Evolutionary conservation across 2,888 invertebrate genomes (phyloP), one percentile per base, ranked within the genome.

Genomic region (Drosophila rubida): DNA sequence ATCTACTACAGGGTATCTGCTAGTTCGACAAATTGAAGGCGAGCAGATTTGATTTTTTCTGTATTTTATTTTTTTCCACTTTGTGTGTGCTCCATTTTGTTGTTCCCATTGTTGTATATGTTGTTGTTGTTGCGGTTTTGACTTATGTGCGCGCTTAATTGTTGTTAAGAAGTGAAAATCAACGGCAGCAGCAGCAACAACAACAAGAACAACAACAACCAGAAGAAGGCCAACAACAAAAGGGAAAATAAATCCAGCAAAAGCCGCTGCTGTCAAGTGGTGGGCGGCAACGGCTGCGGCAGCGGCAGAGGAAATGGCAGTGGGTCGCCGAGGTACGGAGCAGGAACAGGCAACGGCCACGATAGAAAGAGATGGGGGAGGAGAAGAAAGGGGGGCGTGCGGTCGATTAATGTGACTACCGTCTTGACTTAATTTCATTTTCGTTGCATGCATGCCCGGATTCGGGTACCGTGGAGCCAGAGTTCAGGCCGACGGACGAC

Each of bases 161-260:
- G 84, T 88, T 88, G 84, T 88, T 88, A 84, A 86, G 88, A 88
- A 87, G 86, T 86, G 74, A 86, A 87, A 84, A 87, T 86, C 78
- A 84, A 72, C 85, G 69, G 69, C 78, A 78, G 67, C 58, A 62
- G 23, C 57, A 63, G 44, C 50, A 61, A 7, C 69, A 46, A 13
- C 53, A 51, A 8, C 45, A 61, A 11, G 30, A 57, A 25, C 32
- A 60, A 30, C 27, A 27, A 27, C 27, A 27, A 27, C 19, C 1
- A 19, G 1, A 19, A 19, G 27, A 27, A 27, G 9, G 27, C 27
- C 35, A 59, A 32, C 49, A 68, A 14, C 50, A 75, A 72, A 82
- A 65, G 65, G 68, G 71, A 69, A 77, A 85, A 87, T 82, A 82
- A 87, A 82, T 85, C 76, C 79, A 63, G 65, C 63, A 71, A 85